Evolutionary conservation across 2,888 invertebrate genomes (phyloP), one percentile per base, ranked within the genome.

Genomic region (Bombylius major): DNA sequence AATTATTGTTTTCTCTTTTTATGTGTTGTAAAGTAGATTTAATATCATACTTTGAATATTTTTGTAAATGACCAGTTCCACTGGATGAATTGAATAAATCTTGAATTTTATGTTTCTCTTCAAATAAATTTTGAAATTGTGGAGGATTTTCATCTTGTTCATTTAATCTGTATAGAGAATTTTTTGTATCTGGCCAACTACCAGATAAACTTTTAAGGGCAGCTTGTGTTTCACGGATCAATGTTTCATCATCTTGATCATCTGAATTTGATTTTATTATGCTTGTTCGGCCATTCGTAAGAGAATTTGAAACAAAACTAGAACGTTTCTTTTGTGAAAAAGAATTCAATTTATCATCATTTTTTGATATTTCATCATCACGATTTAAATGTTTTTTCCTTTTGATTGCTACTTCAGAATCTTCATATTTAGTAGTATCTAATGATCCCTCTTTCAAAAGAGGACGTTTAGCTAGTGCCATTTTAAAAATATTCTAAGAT

Each of bases 171-270:
- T 84, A 84, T 9, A 77, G 67, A 42, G 81, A 80, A 8, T 80
- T 80, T 50, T 83, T 75, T 34, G 83, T 82, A 13, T 86, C 86
- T 7, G 85, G 83, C 87, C 90, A 90, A 69, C 86, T 89, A 14
- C 89, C 89, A 0, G 91, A 89, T n/a, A 93, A 75, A 63, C 87
- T 87, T 70, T 89, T 88, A 39, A 93, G 72, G 0, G 91, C 91
- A 3, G 89, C 89, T 70, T 92, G 91, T 4, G 93, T 91, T 71
- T 93, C 92, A 53, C 89, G 79, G 60, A 93, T 89, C 55, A 90
- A 78, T 0, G 84, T 86, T 70, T 92, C 92, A 67, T 90, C 87
- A 64, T 89, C 88, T 64, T 84, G 84, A 47, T 75, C 75, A 54
- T 76, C 75, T 36, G 75, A 58, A 56, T 55, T 56, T 32, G 59